Conservation (phyloP, 2,113 vertebrate genomes). For the Blennius ocellaris region DNA sequence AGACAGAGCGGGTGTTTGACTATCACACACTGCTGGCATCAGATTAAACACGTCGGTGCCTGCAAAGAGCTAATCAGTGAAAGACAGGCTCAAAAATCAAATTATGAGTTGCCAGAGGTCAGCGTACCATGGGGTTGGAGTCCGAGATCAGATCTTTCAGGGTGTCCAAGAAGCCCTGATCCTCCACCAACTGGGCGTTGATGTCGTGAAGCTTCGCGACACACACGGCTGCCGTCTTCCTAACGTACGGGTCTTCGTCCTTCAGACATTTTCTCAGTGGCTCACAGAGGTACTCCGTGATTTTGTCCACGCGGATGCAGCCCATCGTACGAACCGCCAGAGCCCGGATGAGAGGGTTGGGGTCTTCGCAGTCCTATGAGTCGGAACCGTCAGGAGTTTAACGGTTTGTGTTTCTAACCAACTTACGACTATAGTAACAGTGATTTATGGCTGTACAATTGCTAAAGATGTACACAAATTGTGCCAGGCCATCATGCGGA, state of each 20-base stretch:
- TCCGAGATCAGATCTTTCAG: constrained; percentile 98
- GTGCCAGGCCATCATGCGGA: too few species aligned
- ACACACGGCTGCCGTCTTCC: constrained; percentile 96
- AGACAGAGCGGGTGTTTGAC: not conserved
- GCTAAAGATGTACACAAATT: too few species aligned
- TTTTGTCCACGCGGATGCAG: constrained; percentile 98
- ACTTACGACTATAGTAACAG: too few species aligned
- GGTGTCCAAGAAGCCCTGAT: constrained; percentile 97
- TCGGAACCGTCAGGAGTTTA: not conserved
- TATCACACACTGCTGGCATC: not conserved
- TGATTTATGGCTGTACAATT: too few species aligned
- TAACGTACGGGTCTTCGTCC: constrained; percentile 97
- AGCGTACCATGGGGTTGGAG: constrained; percentile 96
- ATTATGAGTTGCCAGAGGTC: not conserved
- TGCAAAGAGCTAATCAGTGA: constrained; percentile 7
- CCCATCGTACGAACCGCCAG: constrained; percentile 98
- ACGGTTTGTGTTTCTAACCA: too few species aligned
- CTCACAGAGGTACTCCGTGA: constrained; percentile 97
- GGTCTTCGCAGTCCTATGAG: constrained; percentile 94
- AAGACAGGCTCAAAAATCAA: not conserved
- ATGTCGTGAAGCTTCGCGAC: constrained; percentile 98
- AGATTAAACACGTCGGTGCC: not conserved
- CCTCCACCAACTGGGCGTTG: constrained; percentile 96
- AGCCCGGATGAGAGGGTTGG: constrained; percentile 96
- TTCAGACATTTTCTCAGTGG: constrained; percentile 96